Percentiles rank a stretch among this genome's conserved stretches.
Conservation (phyloP, 2,888 invertebrate genomes). For the Lasioglossum zephyrum region DNA sequence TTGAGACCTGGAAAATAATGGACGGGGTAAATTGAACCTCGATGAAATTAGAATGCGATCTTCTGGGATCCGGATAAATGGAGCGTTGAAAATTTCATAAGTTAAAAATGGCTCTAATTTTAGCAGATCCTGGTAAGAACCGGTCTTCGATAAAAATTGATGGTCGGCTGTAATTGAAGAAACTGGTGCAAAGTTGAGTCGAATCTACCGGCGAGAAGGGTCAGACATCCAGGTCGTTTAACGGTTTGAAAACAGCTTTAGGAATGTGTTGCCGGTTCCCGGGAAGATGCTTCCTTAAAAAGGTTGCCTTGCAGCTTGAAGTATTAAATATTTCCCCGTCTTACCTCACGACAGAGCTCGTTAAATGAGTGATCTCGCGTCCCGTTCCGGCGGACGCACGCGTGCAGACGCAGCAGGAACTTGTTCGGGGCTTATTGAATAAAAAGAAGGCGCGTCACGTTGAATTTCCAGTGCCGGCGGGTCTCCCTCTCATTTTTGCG, state of each 20-base stretch:
- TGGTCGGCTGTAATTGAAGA: no score
- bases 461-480: conserved; percentile 30
- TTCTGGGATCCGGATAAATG: no score
- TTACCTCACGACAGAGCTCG: not conserved
- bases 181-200: no score
- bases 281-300: not conserved
- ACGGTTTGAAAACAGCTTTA: not conserved
- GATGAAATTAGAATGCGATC: not conserved
- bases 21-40: not conserved
- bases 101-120: not conserved
- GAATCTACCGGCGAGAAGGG: no score
- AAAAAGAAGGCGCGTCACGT: conserved; percentile 27
- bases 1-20: no score
- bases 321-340: conserved; percentile 38
- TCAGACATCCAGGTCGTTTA: not conserved
- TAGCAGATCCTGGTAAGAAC: not conserved
- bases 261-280: not conserved
- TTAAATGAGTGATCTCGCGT: not conserved
- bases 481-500: conserved; percentile 43
- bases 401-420: conserved; percentile 3
- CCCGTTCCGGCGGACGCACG: not conserved
- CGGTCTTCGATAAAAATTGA: not conserved
- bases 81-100: no score
- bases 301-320: not conserved
- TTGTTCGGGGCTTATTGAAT: conserved; percentile 35